Evolutionary conservation across 2,113 vertebrate genomes (phyloP).

Genomic region (Gnathonemus longibarbis): DNA sequence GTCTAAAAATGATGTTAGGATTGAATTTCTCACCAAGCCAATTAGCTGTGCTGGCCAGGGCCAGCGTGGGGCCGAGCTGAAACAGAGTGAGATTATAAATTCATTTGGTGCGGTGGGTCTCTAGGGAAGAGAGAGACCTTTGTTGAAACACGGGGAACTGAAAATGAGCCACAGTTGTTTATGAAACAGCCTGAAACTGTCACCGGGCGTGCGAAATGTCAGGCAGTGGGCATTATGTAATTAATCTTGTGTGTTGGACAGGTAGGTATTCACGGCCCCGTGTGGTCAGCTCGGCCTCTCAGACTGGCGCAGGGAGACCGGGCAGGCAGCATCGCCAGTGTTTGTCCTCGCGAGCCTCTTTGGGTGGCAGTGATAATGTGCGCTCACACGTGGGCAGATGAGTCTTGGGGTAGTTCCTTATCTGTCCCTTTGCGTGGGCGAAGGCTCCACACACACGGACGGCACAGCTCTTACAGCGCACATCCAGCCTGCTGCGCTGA

Average conservation of each 20-base stretch:
- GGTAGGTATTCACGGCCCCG: neutral
- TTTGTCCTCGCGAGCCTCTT: neutral
- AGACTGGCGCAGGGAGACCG: too few species aligned
- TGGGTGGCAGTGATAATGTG: neutral
- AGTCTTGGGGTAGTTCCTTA: constrained; percentile 8
- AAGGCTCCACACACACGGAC: neutral
- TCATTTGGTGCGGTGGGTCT: neutral
- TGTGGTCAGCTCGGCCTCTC: neutral
- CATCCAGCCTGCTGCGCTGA: neutral
- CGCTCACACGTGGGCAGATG: neutral
- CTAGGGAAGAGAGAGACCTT: neutral
- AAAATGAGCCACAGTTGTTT: neutral
- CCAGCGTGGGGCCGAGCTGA: neutral
- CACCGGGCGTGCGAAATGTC: neutral
- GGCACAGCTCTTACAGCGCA: neutral
- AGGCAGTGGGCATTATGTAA: neutral
- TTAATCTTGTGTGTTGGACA: neutral
- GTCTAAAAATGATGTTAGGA: neutral
- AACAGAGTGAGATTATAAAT: neutral
- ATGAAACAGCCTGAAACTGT: neutral
- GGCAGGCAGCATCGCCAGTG: neutral
- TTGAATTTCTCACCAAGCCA: neutral
- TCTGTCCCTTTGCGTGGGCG: constrained; percentile 14
- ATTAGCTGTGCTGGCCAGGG: neutral
- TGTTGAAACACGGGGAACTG: constrained; percentile 1